Conservation (phyloP, 2,797 vertebrate species). For the Acipenser oxyrinchus region DNA sequence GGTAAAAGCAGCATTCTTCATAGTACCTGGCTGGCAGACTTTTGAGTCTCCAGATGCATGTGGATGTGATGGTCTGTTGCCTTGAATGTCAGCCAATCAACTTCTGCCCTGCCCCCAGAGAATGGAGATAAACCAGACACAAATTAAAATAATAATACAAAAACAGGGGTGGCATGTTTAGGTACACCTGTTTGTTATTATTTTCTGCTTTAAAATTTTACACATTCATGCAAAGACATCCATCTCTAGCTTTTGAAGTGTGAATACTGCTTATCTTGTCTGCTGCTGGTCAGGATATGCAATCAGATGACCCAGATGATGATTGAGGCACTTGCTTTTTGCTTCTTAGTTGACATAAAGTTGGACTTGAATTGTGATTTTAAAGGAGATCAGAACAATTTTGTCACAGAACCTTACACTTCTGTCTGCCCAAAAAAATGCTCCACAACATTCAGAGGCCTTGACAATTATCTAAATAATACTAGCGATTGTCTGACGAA, state of each 20-base stretch:
- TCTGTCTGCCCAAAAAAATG: no score
- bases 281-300: slow-evolving; percentile 1
- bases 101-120: not conserved
- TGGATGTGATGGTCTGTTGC: slow-evolving; percentile 52
- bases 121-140: no score
- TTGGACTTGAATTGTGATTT: not conserved
- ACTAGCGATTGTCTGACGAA: no score
- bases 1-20: slow-evolving; percentile 16
- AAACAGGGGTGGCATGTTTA: no score
- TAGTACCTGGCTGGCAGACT: slow-evolving; percentile 34
- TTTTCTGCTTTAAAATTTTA: no score
- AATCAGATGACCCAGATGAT: slow-evolving; percentile 19
- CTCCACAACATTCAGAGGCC: no score
- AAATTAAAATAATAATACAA: no score
- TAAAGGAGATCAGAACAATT: not conserved
- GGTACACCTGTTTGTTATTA: no score
- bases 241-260: not conserved
- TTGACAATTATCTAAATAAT: no score
- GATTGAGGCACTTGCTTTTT: slow-evolving; percentile 12
- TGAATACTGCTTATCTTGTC: not conserved
- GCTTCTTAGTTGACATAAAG: slow-evolving; percentile 5
- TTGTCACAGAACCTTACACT: no score
- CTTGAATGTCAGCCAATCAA: slow-evolving; percentile 28
- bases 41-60: slow-evolving; percentile 37
- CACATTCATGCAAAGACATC: not conserved